Evolutionary conservation across 2,888 invertebrate species (phyloP).

Genomic region (Agrotis ipsilon): DNA sequence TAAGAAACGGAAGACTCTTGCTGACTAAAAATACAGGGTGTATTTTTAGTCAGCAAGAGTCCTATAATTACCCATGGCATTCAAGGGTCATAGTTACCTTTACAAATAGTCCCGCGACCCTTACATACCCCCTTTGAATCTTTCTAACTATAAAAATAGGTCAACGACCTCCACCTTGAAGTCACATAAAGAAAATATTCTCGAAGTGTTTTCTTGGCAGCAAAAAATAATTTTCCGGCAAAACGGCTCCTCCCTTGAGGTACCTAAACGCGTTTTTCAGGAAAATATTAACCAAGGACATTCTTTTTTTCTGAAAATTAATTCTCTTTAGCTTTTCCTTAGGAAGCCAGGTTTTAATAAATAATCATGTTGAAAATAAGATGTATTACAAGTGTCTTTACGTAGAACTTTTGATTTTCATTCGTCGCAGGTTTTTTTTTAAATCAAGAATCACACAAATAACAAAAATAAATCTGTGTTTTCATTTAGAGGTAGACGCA

Average conservation of each 20-base stretch:
- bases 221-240: slow-evolving; percentile 38
- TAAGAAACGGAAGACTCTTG: too few species aligned
- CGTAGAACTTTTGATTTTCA: too few species aligned
- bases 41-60: too few species aligned
- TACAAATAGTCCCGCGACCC: too few species aligned
- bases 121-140: background rate
- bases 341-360: background rate
- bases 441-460: too few species aligned
- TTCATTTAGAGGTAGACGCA: too few species aligned
- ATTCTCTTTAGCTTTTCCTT: slow-evolving; percentile 17
- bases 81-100: too few species aligned
- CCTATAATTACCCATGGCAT: too few species aligned
- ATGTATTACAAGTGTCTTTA: background rate
- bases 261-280: slow-evolving; percentile 13
- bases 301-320: slow-evolving; percentile 8
- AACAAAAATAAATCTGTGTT: too few species aligned
- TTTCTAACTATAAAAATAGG: background rate
- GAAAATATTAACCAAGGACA: slow-evolving; percentile 22
- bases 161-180: background rate
- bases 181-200: background rate
- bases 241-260: slow-evolving; percentile 1
- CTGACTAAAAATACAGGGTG: too few species aligned
- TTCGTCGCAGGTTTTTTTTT: too few species aligned
- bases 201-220: slow-evolving; percentile 19
- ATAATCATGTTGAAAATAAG: background rate